Conservation (phyloP, 2,113 vertebrate species). For the Falcunculus frontatus region DNA sequence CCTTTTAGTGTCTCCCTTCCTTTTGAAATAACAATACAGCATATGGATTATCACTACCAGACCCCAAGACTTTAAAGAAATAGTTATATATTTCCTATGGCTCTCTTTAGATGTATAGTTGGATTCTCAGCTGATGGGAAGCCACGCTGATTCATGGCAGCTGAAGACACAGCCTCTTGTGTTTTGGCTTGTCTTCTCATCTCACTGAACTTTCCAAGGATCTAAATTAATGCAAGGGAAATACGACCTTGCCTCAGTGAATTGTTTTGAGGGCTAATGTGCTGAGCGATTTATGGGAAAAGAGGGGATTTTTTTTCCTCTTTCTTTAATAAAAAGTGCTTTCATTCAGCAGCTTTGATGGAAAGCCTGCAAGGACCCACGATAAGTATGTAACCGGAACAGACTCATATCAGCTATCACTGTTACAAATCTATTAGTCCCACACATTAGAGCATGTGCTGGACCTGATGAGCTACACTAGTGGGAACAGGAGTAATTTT, state of each 20-base stretch:
- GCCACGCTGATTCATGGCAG: neutral
- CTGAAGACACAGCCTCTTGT: neutral
- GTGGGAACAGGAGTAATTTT: slow-evolving; percentile 59
- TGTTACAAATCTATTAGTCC: slow-evolving; percentile 68
- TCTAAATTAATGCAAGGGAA: slow-evolving; percentile 45
- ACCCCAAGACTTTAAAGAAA: neutral
- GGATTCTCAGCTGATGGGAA: slow-evolving; percentile 17
- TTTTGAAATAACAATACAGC: neutral
- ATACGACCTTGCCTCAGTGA: slow-evolving; percentile 46
- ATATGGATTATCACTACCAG: neutral
- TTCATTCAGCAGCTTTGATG: slow-evolving; percentile 55
- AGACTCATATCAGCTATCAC: slow-evolving; percentile 42
- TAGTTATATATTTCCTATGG: neutral
- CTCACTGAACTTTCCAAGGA: slow-evolving; percentile 46
- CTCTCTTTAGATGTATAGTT: neutral
- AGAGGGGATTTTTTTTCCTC: rapidly evolving
- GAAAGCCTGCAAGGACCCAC: slow-evolving; percentile 52
- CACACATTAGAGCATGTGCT: slow-evolving; percentile 52
- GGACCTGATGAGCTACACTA: slow-evolving; percentile 52
- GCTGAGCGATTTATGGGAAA: slow-evolving; percentile 59
- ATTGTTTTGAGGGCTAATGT: slow-evolving; percentile 49
- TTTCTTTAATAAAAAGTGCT: slow-evolving; percentile 61
- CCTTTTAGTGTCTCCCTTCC: neutral
- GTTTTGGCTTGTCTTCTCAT: slow-evolving; percentile 36
- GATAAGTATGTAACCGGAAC: slow-evolving; percentile 63